Base-by-base conservation (phyloP, 30 jellyfish, hydroid and myxozoan species). In the Aurelia sp. region DNA sequence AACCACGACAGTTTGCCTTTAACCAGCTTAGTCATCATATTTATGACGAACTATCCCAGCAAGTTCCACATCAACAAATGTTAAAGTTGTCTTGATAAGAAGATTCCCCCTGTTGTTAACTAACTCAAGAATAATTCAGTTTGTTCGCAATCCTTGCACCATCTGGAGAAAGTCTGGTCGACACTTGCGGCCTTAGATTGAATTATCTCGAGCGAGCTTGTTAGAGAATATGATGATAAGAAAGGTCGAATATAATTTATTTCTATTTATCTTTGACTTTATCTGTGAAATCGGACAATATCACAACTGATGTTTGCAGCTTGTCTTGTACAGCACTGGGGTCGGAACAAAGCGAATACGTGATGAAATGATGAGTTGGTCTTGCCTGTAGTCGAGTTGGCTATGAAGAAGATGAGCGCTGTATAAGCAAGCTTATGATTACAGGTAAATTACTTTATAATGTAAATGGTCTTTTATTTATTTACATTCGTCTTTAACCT, bases 301-400 rank as follows among this genome's bases (percentile, higher is more conserved):
- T 41, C 61, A 30, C 22, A 37, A 68, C 85, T 40, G 91, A 71
- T 82, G 91, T 66, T 67, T n/a, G 76, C 91, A 82, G 91, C 91
- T 82, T 82, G 91, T 27, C 22, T 1, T 44, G 55, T 44, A 44
- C 55, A 10, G 55, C 55, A 7, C 1, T 44, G 55, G 55, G 55
- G 55, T 44, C 55, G 55, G 55, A 44, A 44, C 55, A 44, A 44
- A 44, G 16, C 55, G 55, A 44, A 10, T 7, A 44, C 11, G 40
- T 17, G 53, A 66, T 21, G 78, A 11, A 66, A 18, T 15, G 78
- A 20, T 35, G 78, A 21, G 62, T 66, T 21, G 78, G 78, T 21
- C 55, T 13, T 44, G 55, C 55, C 15, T 44, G 9, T 3, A 44
- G 55, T 44, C 17, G 55, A 44, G 55, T 13, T 44, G 55, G 55